phyloP scores from a whole-genome alignment of 1,140 invertebrate genomes.

The Neodiprion pinetum region DNA sequence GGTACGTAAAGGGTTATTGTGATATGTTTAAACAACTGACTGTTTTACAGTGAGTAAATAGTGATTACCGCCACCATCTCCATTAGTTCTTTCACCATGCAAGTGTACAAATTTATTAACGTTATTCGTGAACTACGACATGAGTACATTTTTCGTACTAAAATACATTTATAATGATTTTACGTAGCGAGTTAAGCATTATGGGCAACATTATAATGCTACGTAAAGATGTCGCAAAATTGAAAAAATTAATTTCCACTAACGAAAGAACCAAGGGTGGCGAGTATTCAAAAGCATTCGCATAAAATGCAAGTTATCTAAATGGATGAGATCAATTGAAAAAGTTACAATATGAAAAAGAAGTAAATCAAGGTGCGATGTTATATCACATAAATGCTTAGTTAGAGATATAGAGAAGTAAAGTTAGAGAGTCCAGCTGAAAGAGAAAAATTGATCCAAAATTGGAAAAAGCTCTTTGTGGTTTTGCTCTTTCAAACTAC shows the following conservation, averaged over 20 bases:
- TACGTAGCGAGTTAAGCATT: not conserved
- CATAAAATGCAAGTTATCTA: not conserved
- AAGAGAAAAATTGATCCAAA: not conserved
- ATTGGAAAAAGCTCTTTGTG: not conserved
- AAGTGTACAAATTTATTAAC: not conserved
- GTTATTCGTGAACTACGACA: not conserved
- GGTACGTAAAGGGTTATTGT: not conserved
- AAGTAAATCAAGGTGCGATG: not conserved
- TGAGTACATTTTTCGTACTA: not conserved
- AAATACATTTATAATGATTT: not conserved
- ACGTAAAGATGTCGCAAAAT: no score
- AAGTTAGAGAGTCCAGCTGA: not conserved
- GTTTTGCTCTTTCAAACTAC: not conserved
- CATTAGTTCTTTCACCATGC: not conserved
- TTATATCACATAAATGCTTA: constrained; percentile 2
- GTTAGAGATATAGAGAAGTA: not conserved
- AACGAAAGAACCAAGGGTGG: not conserved
- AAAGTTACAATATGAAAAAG: no score
- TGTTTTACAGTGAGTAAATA: not conserved
- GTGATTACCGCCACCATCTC: not conserved
- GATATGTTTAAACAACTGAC: not conserved
- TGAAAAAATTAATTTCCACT: no score
- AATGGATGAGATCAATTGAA: not conserved
- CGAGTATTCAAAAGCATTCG: not conserved
- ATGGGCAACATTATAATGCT: no score